Base-by-base conservation (phyloP, 2,888 invertebrate species). In the Calameuta pallipes region DNA sequence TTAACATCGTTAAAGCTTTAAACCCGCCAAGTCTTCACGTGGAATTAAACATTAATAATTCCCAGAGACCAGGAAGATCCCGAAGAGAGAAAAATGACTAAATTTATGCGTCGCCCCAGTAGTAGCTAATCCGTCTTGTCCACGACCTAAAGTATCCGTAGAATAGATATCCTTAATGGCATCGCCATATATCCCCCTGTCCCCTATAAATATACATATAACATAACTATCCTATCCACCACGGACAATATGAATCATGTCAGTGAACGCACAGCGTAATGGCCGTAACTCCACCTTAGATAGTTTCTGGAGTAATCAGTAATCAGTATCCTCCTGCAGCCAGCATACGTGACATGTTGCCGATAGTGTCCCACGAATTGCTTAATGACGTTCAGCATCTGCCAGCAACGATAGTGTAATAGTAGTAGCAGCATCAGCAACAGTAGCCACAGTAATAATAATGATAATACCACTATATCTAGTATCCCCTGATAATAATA, bases 81-180 rank as follows among this genome's bases (percentile, higher is more conserved):
- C 35, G 76, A 73, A 76, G 77, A 80, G 76, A 71, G 78, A 76
- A 76, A 74, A 56, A 69, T 71, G 74, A 78, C 74, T 75, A 68
- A 33, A 33, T 9, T 34, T 33, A 69, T 31, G 23, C 15, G 6
- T 73, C 56, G 23, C 1, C 11, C 71, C 37, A 11, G 33, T 73
- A 13, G 30, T 9, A 41, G 15, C 31, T 41, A 41, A 73, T 76
- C 35, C 56, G 37, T 73, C 37, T 33, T 71, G n/a, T 35, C 35
- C 75, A 23, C 35, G 68, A 30, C 69, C 34, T n/a, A 69, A 68
- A 69, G 33, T 35, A 56, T 34, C 73, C 69, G 69, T 75, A 73
- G 15, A 76, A 70, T 71, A 78, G 71, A 70, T 56, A 56, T 23
- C 56, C 9, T 23, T 56, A 56, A 56, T 56, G 56, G 23, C 56